Percentiles rank a stretch among this genome's conserved stretches.
Conservation (phyloP, 2,797 vertebrate species). For the Anisognathus igniventris region DNA sequence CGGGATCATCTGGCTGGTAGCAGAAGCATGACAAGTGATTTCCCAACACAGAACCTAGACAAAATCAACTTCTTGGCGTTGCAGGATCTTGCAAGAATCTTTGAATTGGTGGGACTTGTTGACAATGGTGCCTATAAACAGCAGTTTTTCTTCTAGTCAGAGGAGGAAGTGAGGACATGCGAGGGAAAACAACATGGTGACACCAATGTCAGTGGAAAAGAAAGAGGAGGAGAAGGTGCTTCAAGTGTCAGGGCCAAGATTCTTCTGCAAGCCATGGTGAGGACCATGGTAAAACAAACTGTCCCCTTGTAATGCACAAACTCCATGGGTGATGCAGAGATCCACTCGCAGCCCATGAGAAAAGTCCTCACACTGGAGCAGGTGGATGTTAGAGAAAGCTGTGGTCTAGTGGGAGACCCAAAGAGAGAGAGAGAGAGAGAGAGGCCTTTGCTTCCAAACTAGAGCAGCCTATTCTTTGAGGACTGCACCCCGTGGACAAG, state of each 20-base stretch:
- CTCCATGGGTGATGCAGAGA: background rate
- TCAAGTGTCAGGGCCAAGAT: background rate
- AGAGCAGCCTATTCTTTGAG: background rate
- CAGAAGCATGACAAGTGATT: background rate
- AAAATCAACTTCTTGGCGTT: background rate
- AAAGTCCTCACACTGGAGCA: background rate
- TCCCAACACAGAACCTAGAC: background rate
- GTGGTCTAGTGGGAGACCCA: background rate
- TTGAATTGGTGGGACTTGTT: background rate
- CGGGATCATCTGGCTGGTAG: accelerated
- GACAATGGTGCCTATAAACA: background rate
- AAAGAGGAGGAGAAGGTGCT: background rate
- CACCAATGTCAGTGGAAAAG: background rate
- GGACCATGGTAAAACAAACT: background rate
- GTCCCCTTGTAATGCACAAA: background rate
- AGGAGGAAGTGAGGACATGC: background rate
- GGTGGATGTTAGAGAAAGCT: background rate
- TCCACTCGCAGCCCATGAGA: accelerated
- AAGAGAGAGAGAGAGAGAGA: background rate
- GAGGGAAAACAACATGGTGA: background rate
- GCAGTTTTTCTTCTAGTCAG: background rate
- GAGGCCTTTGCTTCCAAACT: background rate
- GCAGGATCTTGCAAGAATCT: background rate
- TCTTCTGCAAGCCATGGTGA: background rate
- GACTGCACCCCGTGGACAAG: background rate